Evolutionary conservation across 2,888 invertebrate genomes (phyloP), one percentile per base, ranked within the genome.

Genomic region (Drosophila anomalipes): DNA sequence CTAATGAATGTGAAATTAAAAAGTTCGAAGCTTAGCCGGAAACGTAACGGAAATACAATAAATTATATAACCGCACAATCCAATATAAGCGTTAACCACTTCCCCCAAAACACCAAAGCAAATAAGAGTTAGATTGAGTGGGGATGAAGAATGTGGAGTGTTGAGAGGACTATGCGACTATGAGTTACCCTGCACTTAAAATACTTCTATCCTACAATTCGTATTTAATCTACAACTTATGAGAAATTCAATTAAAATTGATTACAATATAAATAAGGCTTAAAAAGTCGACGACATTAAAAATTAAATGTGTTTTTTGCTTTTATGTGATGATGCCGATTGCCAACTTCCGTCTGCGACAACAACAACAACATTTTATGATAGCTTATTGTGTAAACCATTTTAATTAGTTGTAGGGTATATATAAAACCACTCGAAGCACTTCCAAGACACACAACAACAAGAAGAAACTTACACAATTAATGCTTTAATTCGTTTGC

Each of bases 1-100:
- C 86, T 83, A 89, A 87, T 89, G 87, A 89, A 87, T 81, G 70
- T 68, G 70, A 84, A 84, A 81, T 84, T 84, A 77, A 84, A 84
- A 83, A 83, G 81, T 77, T 68, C n/a, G 66, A 19, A 75, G 39
- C 62, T 56, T 44, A 58, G 74, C 57, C 59, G 73, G 70, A 82
- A 81, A 81, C 69, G 63, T 62, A 60, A 73, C 67, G 72, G 64
- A 83, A 80, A 81, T 73, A 77, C 75, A 79, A 81, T 89, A 83
- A 89, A 89, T 87, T 86, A 77, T 76, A 79, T 75, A 75, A 68
- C 81, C 79, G 44, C 69, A 73, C 74, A 79, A 79, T 81, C 81
- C 80, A 81, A 81, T 81, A 77, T 72, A 60, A 62, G 51, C 60
- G 22, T 35, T 52, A 63, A 51, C 63, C 61, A 66, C 30, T 30